Base-by-base conservation (phyloP, 2,113 vertebrate genomes). In the Varanus komodoensis region DNA sequence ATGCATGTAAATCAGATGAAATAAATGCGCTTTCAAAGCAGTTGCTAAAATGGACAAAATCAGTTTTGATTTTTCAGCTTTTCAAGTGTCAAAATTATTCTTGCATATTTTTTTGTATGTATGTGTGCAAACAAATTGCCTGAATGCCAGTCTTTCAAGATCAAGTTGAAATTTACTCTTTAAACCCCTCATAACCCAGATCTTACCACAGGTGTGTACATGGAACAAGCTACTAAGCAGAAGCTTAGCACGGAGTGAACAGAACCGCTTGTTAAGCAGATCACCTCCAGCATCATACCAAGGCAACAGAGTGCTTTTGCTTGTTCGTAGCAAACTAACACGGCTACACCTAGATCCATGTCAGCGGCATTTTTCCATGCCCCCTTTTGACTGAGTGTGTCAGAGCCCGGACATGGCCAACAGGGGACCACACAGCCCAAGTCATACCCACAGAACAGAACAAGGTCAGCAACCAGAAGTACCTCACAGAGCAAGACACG, bases 1-100 rank as follows among this genome's bases (percentile, higher is more conserved):
- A 96, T 95, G 92, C 83, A 93, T 93, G 96, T 94, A 96, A 96
- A 95, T 90, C 84, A 94, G 44, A 61, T 90, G 90, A 92, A 94
- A 80, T 92, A 87, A 95, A 94, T 95, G 82, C 11, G 1, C 1
- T 82, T 93, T 92, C 93, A 94, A 93, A 95, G 95, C 94, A 94
- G 93, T 95, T 95, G 94, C 87, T 92, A 91, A 87, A 95, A 89
- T 75, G 86, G 89, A 92, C 81, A 84, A 93, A 92, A 95, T 93
- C 92, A 92, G 91, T 92, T 86, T 90, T 94, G 92, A 94, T 89
- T 95, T 89, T 94, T 57, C 91, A 94, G 27, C 92, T 87, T 95
- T 90, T 71, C 75, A 81, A 44, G 1, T 32, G 25, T 67, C 83
- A 71, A 67, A 27, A 5, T 52, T 29, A 73, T 92, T 0, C 1